A percentile compares a stretch with the other conserved stretches of the same genome.
Conservation (phyloP, 2,888 invertebrate genomes). For the Trachelus troglodyta region DNA sequence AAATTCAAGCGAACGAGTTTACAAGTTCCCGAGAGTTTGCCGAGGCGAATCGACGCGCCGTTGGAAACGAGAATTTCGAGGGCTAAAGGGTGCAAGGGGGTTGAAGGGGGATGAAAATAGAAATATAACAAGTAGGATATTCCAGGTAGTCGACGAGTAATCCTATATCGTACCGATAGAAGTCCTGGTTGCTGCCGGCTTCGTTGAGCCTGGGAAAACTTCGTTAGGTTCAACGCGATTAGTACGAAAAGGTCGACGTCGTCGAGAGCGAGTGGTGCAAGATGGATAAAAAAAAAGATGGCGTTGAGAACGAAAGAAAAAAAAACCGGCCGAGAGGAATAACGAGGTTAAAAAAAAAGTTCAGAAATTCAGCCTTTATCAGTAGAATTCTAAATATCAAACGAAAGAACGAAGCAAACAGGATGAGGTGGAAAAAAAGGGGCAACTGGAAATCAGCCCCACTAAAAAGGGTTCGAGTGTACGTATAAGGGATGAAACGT, state of each 20-base stretch:
- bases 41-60: not conserved
- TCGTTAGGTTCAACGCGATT: not conserved
- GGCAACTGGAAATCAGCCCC: not conserved
- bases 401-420: not conserved
- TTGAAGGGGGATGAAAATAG: not conserved
- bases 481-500: not conserved
- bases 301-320: not conserved
- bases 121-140: not conserved
- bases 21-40: not conserved
- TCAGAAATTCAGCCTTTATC: not conserved
- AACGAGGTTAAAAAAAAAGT: not conserved
- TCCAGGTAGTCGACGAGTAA: not conserved
- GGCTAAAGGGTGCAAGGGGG: not conserved
- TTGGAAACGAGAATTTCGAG: not conserved
- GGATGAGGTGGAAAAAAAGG: not conserved
- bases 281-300: not conserved
- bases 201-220: not conserved
- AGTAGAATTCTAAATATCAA: not conserved
- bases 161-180: not conserved
- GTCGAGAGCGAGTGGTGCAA: not conserved
- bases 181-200: not conserved
- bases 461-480: too few relatives aligned
- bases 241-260: not conserved
- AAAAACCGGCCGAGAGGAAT: not conserved
- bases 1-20: not conserved